phyloP scores from a whole-genome alignment of 2,113 vertebrate genomes.

The Acanthochromis polyacanthus region DNA sequence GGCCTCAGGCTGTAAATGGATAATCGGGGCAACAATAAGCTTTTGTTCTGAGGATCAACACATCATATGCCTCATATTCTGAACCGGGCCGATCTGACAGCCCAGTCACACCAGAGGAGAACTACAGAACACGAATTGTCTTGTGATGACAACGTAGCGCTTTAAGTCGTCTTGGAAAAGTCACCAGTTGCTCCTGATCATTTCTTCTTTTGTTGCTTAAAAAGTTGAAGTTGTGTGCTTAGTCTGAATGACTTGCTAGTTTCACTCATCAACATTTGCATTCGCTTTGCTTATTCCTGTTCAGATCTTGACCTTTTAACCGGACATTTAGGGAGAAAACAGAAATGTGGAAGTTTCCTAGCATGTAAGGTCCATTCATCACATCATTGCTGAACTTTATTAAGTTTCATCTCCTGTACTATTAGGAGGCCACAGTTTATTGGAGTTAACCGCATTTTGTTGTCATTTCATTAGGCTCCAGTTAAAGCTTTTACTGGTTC shows the following conservation, averaged over 20 bases:
- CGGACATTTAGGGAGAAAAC: background rate
- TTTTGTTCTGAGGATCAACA: conserved; percentile 81
- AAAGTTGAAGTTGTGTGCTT: conserved; percentile 30
- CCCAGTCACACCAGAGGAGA: conserved; percentile 45
- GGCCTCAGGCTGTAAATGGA: conserved; percentile 60
- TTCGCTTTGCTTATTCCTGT: background rate
- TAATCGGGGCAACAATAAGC: conserved; percentile 76
- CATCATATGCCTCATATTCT: conserved; percentile 76
- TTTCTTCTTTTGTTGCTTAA: conserved; percentile 53
- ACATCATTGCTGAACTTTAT: background rate
- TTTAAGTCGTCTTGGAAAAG: conserved; percentile 26
- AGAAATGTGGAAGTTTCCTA: background rate
- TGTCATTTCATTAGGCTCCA: conserved; percentile 23
- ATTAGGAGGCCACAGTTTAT: background rate
- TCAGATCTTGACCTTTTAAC: conserved; percentile 5
- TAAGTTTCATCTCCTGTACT: background rate
- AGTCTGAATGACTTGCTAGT: conserved; percentile 33
- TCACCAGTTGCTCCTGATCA: conserved; percentile 40
- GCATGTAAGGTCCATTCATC: background rate
- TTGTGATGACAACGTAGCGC: conserved; percentile 45
- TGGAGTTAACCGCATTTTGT: background rate
- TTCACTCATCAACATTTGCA: background rate
- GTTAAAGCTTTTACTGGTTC: background rate
- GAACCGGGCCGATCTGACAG: conserved; percentile 46
- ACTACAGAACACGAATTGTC: conserved; percentile 49